phyloP scores from a whole-genome alignment of 1,140 invertebrate genomes.

The Ephestia elutella region DNA sequence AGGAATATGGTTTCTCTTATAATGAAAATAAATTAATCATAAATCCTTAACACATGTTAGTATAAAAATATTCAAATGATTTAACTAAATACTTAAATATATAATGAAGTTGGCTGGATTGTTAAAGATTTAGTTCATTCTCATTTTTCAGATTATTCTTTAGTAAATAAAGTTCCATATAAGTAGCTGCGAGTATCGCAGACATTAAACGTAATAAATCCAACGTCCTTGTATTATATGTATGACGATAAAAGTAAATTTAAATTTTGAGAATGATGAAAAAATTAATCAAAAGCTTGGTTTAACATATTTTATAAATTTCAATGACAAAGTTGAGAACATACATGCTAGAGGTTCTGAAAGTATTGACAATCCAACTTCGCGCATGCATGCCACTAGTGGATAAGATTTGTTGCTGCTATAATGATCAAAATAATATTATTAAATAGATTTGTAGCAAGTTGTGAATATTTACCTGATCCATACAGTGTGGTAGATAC shows the following conservation, averaged over 20 bases:
- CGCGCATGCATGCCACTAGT: conserved; percentile 34
- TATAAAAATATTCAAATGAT: no score
- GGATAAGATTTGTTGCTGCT: conserved; percentile 12
- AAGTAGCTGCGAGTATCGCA: no score
- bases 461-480: conserved; percentile 22
- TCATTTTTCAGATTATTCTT: no score
- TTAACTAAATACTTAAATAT: no score
- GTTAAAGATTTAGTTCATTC: no score
- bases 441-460: conserved; percentile 15
- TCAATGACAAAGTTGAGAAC: conserved; percentile 16
- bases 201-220: no score
- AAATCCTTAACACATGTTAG: no score
- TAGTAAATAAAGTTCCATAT: no score
- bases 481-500: conserved; percentile 12
- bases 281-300: conserved; percentile 11
- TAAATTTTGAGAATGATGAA: not conserved
- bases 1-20: no score
- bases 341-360: conserved; percentile 29
- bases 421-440: conserved; percentile 17
- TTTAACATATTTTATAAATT: conserved; percentile 6
- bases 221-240: no score
- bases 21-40: no score
- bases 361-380: conserved; percentile 17
- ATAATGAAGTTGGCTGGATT: no score
- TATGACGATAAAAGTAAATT: not conserved